Evolutionary conservation across 2,113 vertebrate genomes (phyloP), one percentile per base, ranked within the genome.

Genomic region (Meriones unguiculatus): DNA sequence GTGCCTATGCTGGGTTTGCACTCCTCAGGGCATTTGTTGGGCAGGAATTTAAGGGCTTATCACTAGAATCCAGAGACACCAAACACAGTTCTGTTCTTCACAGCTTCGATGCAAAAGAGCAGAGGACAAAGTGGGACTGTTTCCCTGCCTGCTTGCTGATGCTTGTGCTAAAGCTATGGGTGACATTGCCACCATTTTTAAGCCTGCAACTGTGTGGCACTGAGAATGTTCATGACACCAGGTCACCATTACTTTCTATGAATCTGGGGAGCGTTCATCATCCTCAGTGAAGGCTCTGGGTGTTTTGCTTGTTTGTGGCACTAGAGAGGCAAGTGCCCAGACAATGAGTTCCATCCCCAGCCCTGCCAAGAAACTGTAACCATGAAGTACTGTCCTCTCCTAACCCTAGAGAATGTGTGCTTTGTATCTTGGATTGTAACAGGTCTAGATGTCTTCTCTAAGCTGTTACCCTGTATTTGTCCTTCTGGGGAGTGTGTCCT

Each of bases 1-100:
- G 0, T 4, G 11, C 54, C 13, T 6, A 15, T 57, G 24, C 65
- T 28, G 9, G 2, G 13, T 8, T 88, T 10, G 4, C 22, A 46
- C 17, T 30, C 15, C 65, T 35, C 35, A 35, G 18, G 41, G 28
- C 24, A 17, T 57, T 46, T 62, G 12, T 4, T 3, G 13, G 94
- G n/a, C 41, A 54, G 38, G 28, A 65, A 54, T 75, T 70, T n/a
- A 35, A 62, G 18, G 38, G 22, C 52, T n/a, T 84, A 20, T 87
- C 75, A 14, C 67, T 87, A 87, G 59, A 81, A 32, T 38, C 28
- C 22, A 54, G 18, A 93, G 50, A 70, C 3, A 54, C 10, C 46
- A 95, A 85, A n/a, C 54, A 77, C 70, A 80, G 35, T 30, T 62
- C 65, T 91, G 17, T n/a, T 67, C 38, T 72, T 78, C 59, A 7